These are phyloP conservation scores for Dallia pectoralis DNA, from an alignment of 2,797 vertebrate genomes.

Conservation along the genomic window DNA sequence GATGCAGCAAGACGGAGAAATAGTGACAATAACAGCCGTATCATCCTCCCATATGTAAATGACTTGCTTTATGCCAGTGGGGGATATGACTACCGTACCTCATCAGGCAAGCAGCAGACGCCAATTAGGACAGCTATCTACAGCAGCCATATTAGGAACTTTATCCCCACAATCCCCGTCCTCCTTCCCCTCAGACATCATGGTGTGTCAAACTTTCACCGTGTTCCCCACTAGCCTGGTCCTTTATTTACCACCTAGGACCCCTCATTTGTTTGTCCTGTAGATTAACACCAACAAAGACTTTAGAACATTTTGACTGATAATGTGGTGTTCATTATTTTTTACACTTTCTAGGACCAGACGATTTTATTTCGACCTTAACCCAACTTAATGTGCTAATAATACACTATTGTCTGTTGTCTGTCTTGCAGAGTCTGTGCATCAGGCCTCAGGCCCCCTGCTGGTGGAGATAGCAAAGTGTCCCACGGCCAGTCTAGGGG, in stretches of 20 bases:
- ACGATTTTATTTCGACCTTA: not conserved
- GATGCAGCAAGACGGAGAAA: not conserved
- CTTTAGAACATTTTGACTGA: too few relatives aligned
- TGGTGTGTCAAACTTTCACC: constrained; percentile 1
- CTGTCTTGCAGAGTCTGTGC: constrained; percentile 81
- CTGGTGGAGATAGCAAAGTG: constrained; percentile 91
- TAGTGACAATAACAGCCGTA: not conserved
- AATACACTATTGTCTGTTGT: constrained; percentile 16
- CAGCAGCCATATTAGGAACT: too few relatives aligned
- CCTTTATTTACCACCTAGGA: not conserved
- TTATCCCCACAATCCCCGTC: too few relatives aligned
- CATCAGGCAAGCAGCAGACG: constrained; percentile 7
- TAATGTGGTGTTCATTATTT: not conserved
- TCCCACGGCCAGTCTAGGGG: constrained; percentile 84
- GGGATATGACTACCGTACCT: not conserved
- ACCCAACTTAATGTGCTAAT: too few relatives aligned
- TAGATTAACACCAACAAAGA: too few relatives aligned
- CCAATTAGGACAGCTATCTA: not conserved
- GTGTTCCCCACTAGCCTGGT: not conserved
- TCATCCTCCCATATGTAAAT: constrained; percentile 2
- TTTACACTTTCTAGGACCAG: not conserved
- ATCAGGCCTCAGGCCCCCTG: constrained; percentile 87
- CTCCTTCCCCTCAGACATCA: too few relatives aligned
- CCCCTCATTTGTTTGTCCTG: too few relatives aligned
- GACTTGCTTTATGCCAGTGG: not conserved